These are phyloP conservation scores for Collichthys lucidus DNA, from an alignment of 2,113 vertebrate species.

Conservation along the genomic window DNA sequence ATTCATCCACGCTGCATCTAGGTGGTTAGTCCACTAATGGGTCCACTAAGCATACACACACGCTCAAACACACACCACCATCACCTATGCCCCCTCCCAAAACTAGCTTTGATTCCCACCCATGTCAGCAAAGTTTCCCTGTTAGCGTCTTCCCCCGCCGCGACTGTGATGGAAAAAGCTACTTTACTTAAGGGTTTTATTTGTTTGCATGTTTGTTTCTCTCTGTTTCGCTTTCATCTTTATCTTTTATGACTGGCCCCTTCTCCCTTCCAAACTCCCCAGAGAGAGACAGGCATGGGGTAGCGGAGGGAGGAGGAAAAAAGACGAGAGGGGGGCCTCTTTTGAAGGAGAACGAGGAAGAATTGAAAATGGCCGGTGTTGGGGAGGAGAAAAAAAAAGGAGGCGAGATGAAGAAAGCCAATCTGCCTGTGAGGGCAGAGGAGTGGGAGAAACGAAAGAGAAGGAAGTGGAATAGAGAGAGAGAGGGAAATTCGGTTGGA, in stretches of 20 bases:
- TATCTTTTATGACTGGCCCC: constrained; percentile 83
- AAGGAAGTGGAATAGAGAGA: constrained; percentile 40
- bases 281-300: constrained; percentile 73
- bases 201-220: constrained; percentile 85
- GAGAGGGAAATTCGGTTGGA: constrained; percentile 19
- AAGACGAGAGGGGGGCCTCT: constrained; percentile 64
- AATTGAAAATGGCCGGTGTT: constrained; percentile 81
- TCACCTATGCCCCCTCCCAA: constrained; percentile 23
- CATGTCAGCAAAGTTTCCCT: constrained; percentile 73
- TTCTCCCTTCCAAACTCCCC: constrained; percentile 74
- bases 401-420: constrained; percentile 83
- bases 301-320: constrained; percentile 20
- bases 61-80: constrained; percentile 2
- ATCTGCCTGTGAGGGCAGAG: constrained; percentile 78
- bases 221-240: constrained; percentile 83
- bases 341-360: constrained; percentile 79
- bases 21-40: constrained; percentile 68
- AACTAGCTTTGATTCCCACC: constrained; percentile 71
- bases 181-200: constrained; percentile 82
- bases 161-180: constrained; percentile 79
- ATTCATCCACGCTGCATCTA: constrained; percentile 55
- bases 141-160: constrained; percentile 64
- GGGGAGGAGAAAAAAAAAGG: constrained; percentile 45
- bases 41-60: constrained; percentile 53
- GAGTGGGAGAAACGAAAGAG: constrained; percentile 48